These are phyloP conservation scores for Caiman crocodilus DNA, from an alignment of 2,797 vertebrate genomes.

Conservation along the genomic window DNA sequence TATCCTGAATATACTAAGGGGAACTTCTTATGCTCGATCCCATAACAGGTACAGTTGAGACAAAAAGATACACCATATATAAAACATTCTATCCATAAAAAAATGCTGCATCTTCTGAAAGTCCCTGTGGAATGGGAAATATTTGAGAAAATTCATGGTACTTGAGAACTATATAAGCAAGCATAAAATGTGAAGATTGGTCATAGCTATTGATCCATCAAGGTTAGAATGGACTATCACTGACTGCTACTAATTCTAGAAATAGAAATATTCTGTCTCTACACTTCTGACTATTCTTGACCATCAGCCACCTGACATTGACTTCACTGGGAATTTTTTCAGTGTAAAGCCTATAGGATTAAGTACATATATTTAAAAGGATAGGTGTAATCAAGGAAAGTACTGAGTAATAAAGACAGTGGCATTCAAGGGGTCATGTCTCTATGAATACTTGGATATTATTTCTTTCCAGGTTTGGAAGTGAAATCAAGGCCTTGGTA, in stretches of 20 bases:
- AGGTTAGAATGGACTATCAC: conserved; percentile 24
- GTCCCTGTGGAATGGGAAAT: background rate
- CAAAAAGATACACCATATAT: background rate
- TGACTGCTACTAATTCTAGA: conserved; percentile 20
- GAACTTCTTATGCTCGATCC: background rate
- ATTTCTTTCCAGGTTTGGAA: background rate
- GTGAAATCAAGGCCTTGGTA: background rate
- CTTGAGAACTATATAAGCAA: background rate
- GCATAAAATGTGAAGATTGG: conserved; percentile 32
- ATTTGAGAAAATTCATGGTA: background rate
- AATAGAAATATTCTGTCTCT: conserved; percentile 16
- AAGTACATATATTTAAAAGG: background rate
- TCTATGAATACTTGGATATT: background rate
- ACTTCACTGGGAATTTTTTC: background rate
- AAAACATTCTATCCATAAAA: conserved; percentile 3
- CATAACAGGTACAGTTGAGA: background rate
- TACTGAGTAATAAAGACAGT: background rate
- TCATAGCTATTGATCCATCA: conserved; percentile 8
- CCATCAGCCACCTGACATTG: background rate
- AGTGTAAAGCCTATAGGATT: background rate
- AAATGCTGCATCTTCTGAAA: background rate
- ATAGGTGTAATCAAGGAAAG: background rate
- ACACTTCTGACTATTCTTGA: background rate
- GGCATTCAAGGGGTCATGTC: background rate
- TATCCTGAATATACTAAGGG: background rate